phyloP scores from a whole-genome alignment of 92 coral and sea anemone genomes.

The Muricea muricata region DNA sequence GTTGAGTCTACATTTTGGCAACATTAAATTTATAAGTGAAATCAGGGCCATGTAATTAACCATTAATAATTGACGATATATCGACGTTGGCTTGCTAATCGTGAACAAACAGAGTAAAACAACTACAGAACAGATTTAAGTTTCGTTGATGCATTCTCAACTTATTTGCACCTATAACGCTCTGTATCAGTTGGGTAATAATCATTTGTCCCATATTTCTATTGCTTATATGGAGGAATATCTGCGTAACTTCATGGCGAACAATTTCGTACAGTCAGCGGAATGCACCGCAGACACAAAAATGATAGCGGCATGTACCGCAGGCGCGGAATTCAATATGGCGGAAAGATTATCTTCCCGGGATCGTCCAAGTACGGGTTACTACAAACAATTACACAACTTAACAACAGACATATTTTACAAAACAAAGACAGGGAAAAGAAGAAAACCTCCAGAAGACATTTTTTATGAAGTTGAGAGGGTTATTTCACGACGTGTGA shows the following conservation, averaged over 20 bases:
- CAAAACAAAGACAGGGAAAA: not conserved
- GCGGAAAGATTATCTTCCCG: not conserved
- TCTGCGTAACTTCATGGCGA: conserved; percentile 8
- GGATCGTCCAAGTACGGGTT: not conserved
- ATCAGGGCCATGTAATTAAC: too few relatives aligned
- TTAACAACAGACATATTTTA: not conserved
- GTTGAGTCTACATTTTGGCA: too few relatives aligned
- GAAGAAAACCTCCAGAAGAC: not conserved
- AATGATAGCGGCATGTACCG: not conserved
- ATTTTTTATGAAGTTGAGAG: not conserved
- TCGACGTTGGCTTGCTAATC: too few relatives aligned
- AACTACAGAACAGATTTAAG: too few relatives aligned
- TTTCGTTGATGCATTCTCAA: too few relatives aligned
- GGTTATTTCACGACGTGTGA: not conserved
- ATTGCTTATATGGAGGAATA: too few relatives aligned
- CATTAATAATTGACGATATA: too few relatives aligned
- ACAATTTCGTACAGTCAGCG: conserved; percentile 1
- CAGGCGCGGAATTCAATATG: conserved; percentile 20
- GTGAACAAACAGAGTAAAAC: too few relatives aligned
- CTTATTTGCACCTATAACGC: too few relatives aligned
- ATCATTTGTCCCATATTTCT: too few relatives aligned
- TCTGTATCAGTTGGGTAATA: too few relatives aligned
- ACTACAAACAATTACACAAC: not conserved
- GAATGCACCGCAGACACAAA: not conserved
- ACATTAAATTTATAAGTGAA: too few relatives aligned